These are phyloP conservation scores for Drosophila setosimentum DNA, from an alignment of 2,888 invertebrate species.

Conservation along the genomic window DNA sequence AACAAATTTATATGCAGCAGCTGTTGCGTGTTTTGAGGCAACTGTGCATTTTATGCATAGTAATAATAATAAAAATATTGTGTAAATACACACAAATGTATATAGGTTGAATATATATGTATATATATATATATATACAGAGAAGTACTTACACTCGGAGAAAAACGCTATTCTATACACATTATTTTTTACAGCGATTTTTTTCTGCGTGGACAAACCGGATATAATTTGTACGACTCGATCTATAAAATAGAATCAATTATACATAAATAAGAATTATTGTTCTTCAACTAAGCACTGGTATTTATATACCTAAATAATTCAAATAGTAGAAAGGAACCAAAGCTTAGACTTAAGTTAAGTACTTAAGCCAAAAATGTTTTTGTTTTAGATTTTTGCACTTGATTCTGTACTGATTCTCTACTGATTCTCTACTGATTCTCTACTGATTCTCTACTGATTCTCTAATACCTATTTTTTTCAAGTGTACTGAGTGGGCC, in stretches of 20 bases:
- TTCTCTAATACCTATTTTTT: not conserved
- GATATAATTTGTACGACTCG: not conserved
- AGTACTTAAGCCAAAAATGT: not conserved
- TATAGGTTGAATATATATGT: too few species aligned
- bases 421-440: not conserved
- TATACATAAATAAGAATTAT: not conserved
- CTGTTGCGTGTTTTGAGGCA: slow-evolving; percentile 63
- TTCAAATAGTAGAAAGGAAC: not conserved
- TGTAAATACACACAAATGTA: slow-evolving; percentile 20
- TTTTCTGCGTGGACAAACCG: not conserved
- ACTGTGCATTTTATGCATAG: slow-evolving; percentile 62
- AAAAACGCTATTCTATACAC: not conserved
- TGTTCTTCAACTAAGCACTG: not conserved
- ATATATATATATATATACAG: slow-evolving; percentile 2
- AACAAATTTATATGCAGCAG: slow-evolving; percentile 79
- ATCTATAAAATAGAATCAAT: not conserved
- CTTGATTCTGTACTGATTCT: not conserved
- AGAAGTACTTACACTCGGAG: not conserved
- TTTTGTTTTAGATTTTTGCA: not conserved
- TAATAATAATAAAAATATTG: slow-evolving; percentile 74
- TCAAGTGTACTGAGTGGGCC: not conserved
- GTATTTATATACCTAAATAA: not conserved
- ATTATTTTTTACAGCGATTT: not conserved
- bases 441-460: not conserved
- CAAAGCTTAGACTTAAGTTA: not conserved